These are phyloP conservation scores for Oppia nitens DNA, from an alignment of 1,140 invertebrate genomes.

Conservation along the genomic window DNA sequence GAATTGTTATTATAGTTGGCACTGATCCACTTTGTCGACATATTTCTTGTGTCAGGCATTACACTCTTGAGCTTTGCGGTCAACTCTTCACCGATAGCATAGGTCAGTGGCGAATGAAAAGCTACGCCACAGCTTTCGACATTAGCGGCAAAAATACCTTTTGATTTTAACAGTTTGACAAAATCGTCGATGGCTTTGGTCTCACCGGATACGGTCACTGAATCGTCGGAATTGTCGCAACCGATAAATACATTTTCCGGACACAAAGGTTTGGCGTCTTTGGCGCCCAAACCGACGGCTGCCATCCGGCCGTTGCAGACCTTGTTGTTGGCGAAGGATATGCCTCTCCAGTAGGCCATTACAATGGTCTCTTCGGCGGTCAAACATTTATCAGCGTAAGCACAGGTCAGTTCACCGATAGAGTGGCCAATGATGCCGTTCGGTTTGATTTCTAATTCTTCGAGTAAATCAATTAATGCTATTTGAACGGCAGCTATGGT, in stretches of 20 bases:
- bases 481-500: slow-evolving; percentile 88
- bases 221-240: slow-evolving; percentile 82
- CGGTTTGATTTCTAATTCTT: slow-evolving; percentile 52
- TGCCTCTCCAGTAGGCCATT: slow-evolving; percentile 76
- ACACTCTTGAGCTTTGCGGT: slow-evolving; percentile 54
- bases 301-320: slow-evolving; percentile 52
- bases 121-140: slow-evolving; percentile 74
- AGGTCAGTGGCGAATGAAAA: slow-evolving; percentile 86
- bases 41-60: slow-evolving; percentile 54
- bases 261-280: slow-evolving; percentile 51
- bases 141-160: slow-evolving; percentile 55
- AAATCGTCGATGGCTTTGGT: slow-evolving; percentile 47
- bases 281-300: slow-evolving; percentile 61
- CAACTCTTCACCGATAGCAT: slow-evolving; percentile 58
- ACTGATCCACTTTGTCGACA: slow-evolving; percentile 68
- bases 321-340: slow-evolving; percentile 40
- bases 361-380: slow-evolving; percentile 78
- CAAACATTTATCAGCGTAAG: slow-evolving; percentile 85
- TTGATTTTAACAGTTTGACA: slow-evolving; percentile 46
- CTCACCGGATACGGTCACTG: slow-evolving; percentile 79
- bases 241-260: slow-evolving; percentile 60
- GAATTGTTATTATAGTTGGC: slow-evolving; percentile 67
- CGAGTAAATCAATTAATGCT: slow-evolving; percentile 71
- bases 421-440: slow-evolving; percentile 93
- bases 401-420: slow-evolving; percentile 83